Conservation (phyloP, 2,888 invertebrate species). For the Cartodere bifasciata region DNA sequence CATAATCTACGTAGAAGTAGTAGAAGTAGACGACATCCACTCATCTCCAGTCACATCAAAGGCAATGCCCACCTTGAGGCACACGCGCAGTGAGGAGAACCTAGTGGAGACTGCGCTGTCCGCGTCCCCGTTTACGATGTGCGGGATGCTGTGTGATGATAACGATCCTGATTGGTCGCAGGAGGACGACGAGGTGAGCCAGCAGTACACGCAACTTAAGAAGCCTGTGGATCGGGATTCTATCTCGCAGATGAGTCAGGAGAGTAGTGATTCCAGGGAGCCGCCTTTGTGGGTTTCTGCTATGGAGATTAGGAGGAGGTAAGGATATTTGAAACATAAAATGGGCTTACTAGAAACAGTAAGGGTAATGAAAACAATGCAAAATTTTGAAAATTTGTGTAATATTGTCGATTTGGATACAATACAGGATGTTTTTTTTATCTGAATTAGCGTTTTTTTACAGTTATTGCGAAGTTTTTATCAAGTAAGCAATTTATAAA, state of each 20-base stretch:
- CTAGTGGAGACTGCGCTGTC: slow-evolving; percentile 38
- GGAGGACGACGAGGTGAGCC: slow-evolving; percentile 88
- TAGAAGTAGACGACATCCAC: slow-evolving; percentile 74
- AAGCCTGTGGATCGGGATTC: slow-evolving; percentile 62
- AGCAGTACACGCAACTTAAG: slow-evolving; percentile 54
- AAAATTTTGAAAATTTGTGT: no score
- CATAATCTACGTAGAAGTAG: slow-evolving; percentile 94
- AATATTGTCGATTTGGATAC: no score
- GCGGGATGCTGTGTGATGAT: slow-evolving; percentile 40
- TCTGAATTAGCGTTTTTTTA: no score
- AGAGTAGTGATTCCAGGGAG: slow-evolving; percentile 65
- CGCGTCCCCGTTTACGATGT: slow-evolving; percentile 39
- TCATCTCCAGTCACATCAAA: slow-evolving; percentile 83
- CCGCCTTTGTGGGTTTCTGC: slow-evolving; percentile 66
- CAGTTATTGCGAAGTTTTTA: no score
- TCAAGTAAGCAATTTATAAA: no score
- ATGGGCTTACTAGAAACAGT: no score
- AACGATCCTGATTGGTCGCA: slow-evolving; percentile 78
- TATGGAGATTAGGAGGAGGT: slow-evolving; percentile 72
- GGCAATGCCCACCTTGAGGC: slow-evolving; percentile 72
- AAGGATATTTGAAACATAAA: no score
- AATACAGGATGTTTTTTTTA: no score
- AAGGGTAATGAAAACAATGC: no score
- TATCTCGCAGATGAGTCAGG: slow-evolving; percentile 81
- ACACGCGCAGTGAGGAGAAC: slow-evolving; percentile 92